A percentile compares a stretch with the other conserved stretches of the same genome.
phyloP scores from a whole-genome alignment of 2,888 invertebrate genomes.

The Abrostola triplasia region DNA sequence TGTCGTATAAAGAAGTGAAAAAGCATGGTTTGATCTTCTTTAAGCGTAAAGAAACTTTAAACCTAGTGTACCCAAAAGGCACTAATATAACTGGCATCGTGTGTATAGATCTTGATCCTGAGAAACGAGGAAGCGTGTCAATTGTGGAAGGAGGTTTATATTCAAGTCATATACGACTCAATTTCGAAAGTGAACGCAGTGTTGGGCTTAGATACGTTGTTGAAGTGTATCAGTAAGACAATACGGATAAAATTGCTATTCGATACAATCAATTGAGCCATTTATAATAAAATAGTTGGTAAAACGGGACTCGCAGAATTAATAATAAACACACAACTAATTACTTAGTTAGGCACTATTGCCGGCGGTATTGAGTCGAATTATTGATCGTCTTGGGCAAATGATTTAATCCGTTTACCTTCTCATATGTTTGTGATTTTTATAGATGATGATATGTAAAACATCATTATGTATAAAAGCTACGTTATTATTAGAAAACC shows the following conservation, averaged over 20 bases:
- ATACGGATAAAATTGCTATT: not conserved
- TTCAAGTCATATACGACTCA: slow-evolving; percentile 53
- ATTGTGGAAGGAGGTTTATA: slow-evolving; percentile 63
- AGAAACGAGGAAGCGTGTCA: slow-evolving; percentile 55
- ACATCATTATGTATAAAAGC: no score
- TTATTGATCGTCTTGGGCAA: no score
- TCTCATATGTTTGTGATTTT: no score
- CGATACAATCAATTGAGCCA: no score
- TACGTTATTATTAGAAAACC: no score
- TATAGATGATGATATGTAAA: no score
- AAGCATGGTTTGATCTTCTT: slow-evolving; percentile 68
- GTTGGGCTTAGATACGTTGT: slow-evolving; percentile 56
- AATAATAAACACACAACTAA: no score
- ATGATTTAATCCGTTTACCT: no score
- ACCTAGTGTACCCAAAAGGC: slow-evolving; percentile 61
- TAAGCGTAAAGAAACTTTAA: slow-evolving; percentile 55
- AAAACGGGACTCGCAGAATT: no score
- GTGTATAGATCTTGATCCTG: slow-evolving; percentile 61
- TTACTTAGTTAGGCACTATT: no score
- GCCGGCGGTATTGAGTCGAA: no score
- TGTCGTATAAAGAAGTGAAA: slow-evolving; percentile 68
- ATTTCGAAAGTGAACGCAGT: slow-evolving; percentile 65
- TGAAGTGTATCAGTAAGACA: slow-evolving; percentile 44
- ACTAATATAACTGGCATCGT: slow-evolving; percentile 68
- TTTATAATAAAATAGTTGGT: no score